These are phyloP conservation scores for Cliona cf. orientalis DNA, from an alignment of 37 sponge, comb jelly and placozoan genomes.

Conservation along the genomic window DNA sequence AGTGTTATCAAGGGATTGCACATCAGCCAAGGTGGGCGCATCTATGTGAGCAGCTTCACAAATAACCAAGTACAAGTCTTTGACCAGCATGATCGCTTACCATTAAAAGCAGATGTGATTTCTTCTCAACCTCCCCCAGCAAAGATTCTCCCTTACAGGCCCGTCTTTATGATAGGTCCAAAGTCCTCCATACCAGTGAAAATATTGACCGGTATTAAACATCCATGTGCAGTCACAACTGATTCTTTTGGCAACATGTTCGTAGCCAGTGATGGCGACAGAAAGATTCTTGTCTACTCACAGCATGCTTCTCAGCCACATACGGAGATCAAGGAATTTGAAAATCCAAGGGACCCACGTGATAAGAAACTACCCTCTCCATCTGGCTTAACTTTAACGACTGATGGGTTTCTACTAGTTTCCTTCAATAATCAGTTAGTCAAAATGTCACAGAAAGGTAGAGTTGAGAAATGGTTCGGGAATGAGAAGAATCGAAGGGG, in stretches of 20 bases:
- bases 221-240: not conserved
- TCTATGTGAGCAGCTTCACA: not conserved
- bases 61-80: not conserved
- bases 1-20: not conserved
- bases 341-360: not conserved
- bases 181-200: not conserved
- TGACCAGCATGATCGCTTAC: not conserved
- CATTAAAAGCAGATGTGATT: not conserved
- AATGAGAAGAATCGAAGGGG: not conserved
- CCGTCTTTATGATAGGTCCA: not conserved
- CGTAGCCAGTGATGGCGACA: not conserved
- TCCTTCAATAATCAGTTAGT: not conserved
- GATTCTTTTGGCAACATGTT: not conserved
- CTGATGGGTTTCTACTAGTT: constrained; percentile 6
- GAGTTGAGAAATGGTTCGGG: not conserved
- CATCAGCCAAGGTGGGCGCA: not conserved
- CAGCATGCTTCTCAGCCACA: not conserved
- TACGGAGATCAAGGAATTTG: not conserved
- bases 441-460: not conserved
- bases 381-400: not conserved
- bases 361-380: not conserved
- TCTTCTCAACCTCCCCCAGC: not conserved
- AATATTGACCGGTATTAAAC: not conserved
- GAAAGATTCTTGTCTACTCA: not conserved
- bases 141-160: not conserved